Evolutionary conservation across 2,888 invertebrate genomes (phyloP), one percentile per base, ranked within the genome.

Genomic region (Idaea dimidiata): DNA sequence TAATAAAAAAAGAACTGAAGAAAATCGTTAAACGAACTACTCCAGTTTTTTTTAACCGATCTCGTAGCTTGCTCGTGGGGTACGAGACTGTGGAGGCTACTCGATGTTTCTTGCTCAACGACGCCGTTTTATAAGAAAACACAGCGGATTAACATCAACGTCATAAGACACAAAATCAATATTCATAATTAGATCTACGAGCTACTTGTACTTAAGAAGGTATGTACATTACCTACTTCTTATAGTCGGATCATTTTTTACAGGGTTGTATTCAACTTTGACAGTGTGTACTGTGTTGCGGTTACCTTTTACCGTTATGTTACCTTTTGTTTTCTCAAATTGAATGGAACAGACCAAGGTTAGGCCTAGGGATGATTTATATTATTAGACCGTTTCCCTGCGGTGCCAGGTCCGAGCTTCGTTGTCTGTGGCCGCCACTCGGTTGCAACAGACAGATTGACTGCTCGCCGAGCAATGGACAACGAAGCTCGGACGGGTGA

Each of bases 21-120:
- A 93, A 93, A 93, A 93, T 91, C 93, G 91, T 75, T 79, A 70
- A 72, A 86, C 91, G 93, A 93, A 92, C 93, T 93, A 93, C 93
- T 93, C 86, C 93, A 93, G 93, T 88, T 88, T 91, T 89, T n/a
- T 80, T 78, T 84, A 89, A 89, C 91, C 91, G 77, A 85, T 84
- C 91, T 81, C 90, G 80, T 74, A 72, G 66, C 69, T 82, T 79
- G 83, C 85, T 79, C n/a, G n/a, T n/a, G 77, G 83, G 86, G 73
- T 77, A 86, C 86, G 78, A 84, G 84, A 85, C 79, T 82, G 83
- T 80, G 89, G 90, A 89, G 88, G 86, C 87, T 90, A 91, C 91
- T 92, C 91, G 80, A 63, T 72, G 73, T 70, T 69, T 72, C 54
- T 65, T 62, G 59, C 62, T 62, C 59, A 60, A 60, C 62, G 66